Evolutionary conservation across 2,797 vertebrate species (phyloP).

Genomic region (Balearica regulorum): DNA sequence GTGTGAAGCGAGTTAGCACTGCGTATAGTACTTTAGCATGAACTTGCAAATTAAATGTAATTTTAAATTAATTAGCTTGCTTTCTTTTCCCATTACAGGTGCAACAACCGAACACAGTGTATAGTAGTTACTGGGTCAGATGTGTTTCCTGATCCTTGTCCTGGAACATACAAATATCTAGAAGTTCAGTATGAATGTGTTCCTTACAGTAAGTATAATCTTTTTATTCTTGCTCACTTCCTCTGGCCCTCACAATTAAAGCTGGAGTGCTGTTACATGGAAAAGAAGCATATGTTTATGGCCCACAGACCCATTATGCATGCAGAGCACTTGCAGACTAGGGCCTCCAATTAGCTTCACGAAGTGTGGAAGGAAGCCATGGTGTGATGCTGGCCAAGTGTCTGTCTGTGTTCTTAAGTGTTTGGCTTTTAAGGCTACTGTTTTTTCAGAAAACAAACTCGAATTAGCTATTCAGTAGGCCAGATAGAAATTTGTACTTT

Average conservation of each 20-base stretch:
- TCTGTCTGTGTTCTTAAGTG: constrained; percentile 82
- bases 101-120: constrained; percentile 99
- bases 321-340: constrained; percentile 74
- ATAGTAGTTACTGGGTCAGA: constrained; percentile 98
- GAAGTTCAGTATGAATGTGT: constrained; percentile 99
- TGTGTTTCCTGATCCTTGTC: constrained; percentile 98
- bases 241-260: constrained; percentile 62
- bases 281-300: constrained; percentile 72
- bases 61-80: constrained; percentile 70
- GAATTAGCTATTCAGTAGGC: constrained; percentile 80
- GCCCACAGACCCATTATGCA: constrained; percentile 75
- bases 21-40: neutral
- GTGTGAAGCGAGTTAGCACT: constrained; percentile 19
- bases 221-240: constrained; percentile 72
- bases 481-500: constrained; percentile 79
- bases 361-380: constrained; percentile 79
- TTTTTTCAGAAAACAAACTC: constrained; percentile 81
- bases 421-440: constrained; percentile 83
- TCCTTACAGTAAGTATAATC: constrained; percentile 97
- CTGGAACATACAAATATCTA: constrained; percentile 99
- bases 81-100: constrained; percentile 80
- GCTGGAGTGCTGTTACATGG: constrained; percentile 61
- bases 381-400: constrained; percentile 76
- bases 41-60: constrained; percentile 37
- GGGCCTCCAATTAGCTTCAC: constrained; percentile 76